These are phyloP conservation scores for Achlya flavicornis DNA, from an alignment of 2,888 invertebrate species.

Conservation along the genomic window DNA sequence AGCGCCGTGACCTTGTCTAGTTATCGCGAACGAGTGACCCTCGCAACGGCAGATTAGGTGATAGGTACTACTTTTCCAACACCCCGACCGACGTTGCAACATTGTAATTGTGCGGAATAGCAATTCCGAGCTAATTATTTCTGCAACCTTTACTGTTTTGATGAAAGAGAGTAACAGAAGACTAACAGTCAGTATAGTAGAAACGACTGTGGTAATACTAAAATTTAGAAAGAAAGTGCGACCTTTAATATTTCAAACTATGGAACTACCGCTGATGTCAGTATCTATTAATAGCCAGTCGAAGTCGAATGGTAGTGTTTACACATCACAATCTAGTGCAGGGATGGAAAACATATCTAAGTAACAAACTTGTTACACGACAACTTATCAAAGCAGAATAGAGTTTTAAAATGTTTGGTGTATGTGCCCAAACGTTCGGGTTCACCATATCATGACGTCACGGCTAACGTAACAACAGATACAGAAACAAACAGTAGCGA, in stretches of 20 bases:
- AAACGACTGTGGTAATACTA: slow-evolving; percentile 16
- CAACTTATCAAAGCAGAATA: slow-evolving; percentile 27
- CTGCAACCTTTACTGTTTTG: neutral
- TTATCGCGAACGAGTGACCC: slow-evolving; percentile 79
- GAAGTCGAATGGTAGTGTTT: slow-evolving; percentile 71
- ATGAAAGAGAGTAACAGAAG: neutral
- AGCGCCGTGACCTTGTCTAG: slow-evolving; percentile 80
- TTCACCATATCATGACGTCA: slow-evolving; percentile 59
- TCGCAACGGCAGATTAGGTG: slow-evolving; percentile 71
- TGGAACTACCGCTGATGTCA: slow-evolving; percentile 72
- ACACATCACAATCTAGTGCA: slow-evolving; percentile 55
- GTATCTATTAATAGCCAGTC: slow-evolving; percentile 65
- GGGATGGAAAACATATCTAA: slow-evolving; percentile 46
- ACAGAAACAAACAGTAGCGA: slow-evolving; percentile 78
- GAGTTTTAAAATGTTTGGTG: slow-evolving; percentile 25
- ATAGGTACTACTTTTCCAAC: slow-evolving; percentile 53
- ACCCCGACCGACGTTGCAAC: slow-evolving; percentile 37
- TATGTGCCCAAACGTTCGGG: slow-evolving; percentile 36
- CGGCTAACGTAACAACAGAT: slow-evolving; percentile 63
- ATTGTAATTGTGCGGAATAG: slow-evolving; percentile 19
- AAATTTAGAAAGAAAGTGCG: slow-evolving; percentile 43
- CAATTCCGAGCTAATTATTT: slow-evolving; percentile 10
- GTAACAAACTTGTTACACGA: slow-evolving; percentile 36
- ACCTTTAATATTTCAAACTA: slow-evolving; percentile 56
- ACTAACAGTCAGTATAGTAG: slow-evolving; percentile 9